phyloP scores from a whole-genome alignment of 2,888 invertebrate genomes.

The Pristionchus arcanus region DNA sequence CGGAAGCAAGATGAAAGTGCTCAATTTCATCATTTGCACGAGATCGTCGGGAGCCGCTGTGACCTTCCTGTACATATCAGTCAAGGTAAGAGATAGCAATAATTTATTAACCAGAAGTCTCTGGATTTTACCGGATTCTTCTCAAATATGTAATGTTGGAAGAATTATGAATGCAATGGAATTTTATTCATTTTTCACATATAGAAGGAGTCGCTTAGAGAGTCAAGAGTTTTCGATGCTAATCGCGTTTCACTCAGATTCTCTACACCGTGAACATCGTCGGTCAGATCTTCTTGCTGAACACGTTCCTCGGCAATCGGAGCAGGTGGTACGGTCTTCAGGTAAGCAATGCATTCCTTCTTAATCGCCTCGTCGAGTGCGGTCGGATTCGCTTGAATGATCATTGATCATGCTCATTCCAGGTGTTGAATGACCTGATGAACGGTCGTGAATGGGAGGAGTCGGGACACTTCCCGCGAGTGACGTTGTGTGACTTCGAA shows the following conservation, averaged over 20 bases:
- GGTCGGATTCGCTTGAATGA: neutral
- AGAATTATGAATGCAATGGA: no score
- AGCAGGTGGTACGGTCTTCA: conserved; percentile 78
- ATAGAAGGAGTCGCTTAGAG: neutral
- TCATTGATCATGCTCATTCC: neutral
- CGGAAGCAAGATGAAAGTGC: conserved; percentile 74
- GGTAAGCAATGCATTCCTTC: conserved; percentile 58
- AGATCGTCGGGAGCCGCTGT: conserved; percentile 79
- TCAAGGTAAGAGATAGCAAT: conserved; percentile 57
- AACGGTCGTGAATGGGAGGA: conserved; percentile 79
- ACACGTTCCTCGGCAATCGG: conserved; percentile 79
- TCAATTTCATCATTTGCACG: conserved; percentile 79
- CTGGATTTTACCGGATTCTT: no score
- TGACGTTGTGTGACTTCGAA: conserved; percentile 79
- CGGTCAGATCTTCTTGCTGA: conserved; percentile 78
- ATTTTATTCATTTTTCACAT: no score
- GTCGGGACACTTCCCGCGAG: conserved; percentile 77
- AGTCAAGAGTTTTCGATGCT: neutral
- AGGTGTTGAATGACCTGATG: conserved; percentile 79
- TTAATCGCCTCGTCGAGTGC: neutral
- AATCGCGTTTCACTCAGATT: conserved; percentile 58
- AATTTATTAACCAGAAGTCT: conserved; percentile 46
- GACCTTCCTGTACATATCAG: conserved; percentile 75
- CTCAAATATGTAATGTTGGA: no score
- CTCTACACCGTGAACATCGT: conserved; percentile 79